Conservation (phyloP, 1,140 invertebrate genomes). For the Triops cancriformis region DNA sequence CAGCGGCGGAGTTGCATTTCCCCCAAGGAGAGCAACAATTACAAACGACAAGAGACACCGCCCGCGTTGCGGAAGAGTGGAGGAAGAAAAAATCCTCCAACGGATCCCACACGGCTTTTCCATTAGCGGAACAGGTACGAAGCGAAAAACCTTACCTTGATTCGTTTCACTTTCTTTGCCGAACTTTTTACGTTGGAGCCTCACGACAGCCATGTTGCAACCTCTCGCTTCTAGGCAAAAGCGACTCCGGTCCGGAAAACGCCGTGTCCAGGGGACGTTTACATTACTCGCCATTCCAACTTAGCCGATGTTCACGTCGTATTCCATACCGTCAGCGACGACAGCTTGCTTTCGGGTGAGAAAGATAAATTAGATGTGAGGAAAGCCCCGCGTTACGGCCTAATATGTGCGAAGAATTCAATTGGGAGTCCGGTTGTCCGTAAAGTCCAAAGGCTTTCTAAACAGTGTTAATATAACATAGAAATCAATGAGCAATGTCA, state of each 20-base stretch:
- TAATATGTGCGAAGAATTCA: too few species aligned
- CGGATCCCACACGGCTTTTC: not conserved
- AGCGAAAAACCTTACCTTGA: not conserved
- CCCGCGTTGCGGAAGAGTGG: slow-evolving; percentile 46
- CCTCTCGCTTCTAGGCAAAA: not conserved
- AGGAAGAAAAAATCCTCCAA: slow-evolving; percentile 30
- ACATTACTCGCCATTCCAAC: slow-evolving; percentile 91
- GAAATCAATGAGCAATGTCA: too few species aligned
- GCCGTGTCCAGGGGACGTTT: slow-evolving; percentile 77
- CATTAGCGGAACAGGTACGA: not conserved
- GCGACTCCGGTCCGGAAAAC: slow-evolving; percentile 17
- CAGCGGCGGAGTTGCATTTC: slow-evolving; percentile 82
- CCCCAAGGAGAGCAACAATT: slow-evolving; percentile 75
- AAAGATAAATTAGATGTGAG: not conserved
- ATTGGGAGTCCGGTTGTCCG: too few species aligned
- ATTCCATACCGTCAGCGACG: slow-evolving; percentile 49
- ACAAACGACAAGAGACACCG: slow-evolving; percentile 56
- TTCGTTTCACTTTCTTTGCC: not conserved
- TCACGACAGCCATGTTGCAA: not conserved
- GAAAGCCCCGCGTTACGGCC: too few species aligned
- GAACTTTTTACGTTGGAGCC: not conserved
- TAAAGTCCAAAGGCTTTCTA: too few species aligned
- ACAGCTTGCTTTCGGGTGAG: slow-evolving; percentile 41
- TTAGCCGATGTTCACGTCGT: slow-evolving; percentile 63
- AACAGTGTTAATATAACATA: too few species aligned